These are phyloP conservation scores for Saimiri boliviensis DNA, from an alignment of 2,113 vertebrate genomes.

Conservation along the genomic window DNA sequence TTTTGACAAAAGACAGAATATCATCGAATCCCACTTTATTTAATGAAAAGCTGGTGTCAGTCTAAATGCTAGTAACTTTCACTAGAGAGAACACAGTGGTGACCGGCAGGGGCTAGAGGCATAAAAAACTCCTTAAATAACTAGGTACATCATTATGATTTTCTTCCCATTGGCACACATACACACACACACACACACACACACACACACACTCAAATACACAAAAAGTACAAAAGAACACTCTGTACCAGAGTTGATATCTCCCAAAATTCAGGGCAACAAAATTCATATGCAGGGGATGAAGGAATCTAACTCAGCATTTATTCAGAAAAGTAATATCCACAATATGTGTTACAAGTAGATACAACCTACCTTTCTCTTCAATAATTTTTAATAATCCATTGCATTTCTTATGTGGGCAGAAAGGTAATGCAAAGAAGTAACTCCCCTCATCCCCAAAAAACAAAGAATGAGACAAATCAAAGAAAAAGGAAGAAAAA, in stretches of 20 bases:
- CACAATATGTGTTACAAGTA: neutral
- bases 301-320: neutral
- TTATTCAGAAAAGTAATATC: conserved; percentile 26
- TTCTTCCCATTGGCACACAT: neutral
- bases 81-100: neutral
- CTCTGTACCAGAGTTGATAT: neutral
- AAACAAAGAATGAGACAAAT: neutral
- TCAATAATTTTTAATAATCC: neutral
- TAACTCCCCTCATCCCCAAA: neutral
- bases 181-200: neutral
- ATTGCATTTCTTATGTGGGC: neutral
- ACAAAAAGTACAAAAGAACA: neutral
- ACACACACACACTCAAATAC: neutral
- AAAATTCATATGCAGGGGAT: neutral
- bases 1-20: conserved; percentile 68
- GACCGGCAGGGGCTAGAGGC: fast-evolving
- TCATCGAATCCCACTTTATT: conserved; percentile 56
- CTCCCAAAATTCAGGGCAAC: neutral
- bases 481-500: neutral
- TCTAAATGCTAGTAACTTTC: conserved; percentile 24
- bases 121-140: neutral
- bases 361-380: neutral
- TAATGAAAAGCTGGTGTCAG: conserved; percentile 54
- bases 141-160: neutral
- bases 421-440: neutral